These are phyloP conservation scores for Drosophila nigrodunni DNA, from an alignment of 1,140 invertebrate genomes.

Conservation along the genomic window DNA sequence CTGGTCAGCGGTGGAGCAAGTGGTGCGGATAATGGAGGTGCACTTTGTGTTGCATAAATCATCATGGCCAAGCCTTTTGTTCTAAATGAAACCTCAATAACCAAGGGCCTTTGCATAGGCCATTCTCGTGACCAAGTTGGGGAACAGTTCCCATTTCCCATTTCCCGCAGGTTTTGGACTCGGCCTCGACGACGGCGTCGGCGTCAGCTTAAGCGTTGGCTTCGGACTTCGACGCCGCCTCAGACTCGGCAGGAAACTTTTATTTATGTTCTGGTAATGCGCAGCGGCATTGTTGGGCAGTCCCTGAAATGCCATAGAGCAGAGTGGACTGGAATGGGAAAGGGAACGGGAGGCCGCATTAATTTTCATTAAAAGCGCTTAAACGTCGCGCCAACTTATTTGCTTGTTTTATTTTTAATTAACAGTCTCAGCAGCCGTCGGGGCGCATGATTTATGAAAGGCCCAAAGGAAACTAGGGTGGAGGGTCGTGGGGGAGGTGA, in stretches of 20 bases:
- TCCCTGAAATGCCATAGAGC: background rate
- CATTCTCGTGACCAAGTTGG: conserved; percentile 53
- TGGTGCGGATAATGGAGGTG: conserved; percentile 33
- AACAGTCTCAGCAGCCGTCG: conserved; percentile 57
- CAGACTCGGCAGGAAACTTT: conserved; percentile 56
- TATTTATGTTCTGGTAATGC: conserved; percentile 64
- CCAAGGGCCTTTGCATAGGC: conserved; percentile 25
- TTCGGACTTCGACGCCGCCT: background rate
- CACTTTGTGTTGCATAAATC: conserved; percentile 68
- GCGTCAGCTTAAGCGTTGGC: too few species aligned
- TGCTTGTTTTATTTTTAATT: conserved; percentile 81
- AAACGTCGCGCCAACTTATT: conserved; percentile 74
- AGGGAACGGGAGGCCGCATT: conserved; percentile 52
- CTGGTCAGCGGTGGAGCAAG: conserved; percentile 45
- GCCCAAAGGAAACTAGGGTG: conserved; percentile 28
- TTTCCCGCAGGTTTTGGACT: conserved; percentile 27
- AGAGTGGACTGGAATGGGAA: background rate
- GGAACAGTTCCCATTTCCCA: conserved; percentile 26
- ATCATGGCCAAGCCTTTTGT: conserved; percentile 58
- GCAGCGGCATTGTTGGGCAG: conserved; percentile 25
- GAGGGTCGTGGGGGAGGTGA: background rate
- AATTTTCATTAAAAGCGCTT: conserved; percentile 81
- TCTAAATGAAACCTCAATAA: conserved; percentile 53
- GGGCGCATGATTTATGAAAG: conserved; percentile 70
- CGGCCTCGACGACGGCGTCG: too few species aligned